Evolutionary conservation across 2,113 vertebrate species (phyloP).

Genomic region (Brachyhypopomus gauderio): DNA sequence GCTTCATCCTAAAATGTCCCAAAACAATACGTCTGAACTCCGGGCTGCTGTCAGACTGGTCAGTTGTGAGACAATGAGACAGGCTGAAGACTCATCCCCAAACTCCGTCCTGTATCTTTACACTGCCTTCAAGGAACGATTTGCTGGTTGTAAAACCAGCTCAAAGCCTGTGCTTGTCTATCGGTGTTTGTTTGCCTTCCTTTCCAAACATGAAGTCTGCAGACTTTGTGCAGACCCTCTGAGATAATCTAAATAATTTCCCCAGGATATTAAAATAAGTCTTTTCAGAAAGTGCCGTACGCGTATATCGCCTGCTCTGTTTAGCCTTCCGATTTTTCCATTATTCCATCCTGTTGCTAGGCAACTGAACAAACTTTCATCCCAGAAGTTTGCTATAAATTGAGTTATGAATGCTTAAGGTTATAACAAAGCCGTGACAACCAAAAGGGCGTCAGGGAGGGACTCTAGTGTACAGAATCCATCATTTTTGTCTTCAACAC

Average conservation of each 20-base stretch:
- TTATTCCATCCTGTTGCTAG: neutral
- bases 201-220: neutral
- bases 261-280: neutral
- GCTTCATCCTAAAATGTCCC: too few species aligned
- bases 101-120: too few species aligned
- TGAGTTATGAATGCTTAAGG: neutral
- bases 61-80: too few species aligned
- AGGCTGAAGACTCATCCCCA: too few species aligned
- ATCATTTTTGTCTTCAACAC: neutral
- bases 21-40: too few species aligned
- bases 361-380: conserved; percentile 8
- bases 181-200: neutral
- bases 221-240: neutral
- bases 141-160: too few species aligned
- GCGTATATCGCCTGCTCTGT: neutral
- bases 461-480: neutral
- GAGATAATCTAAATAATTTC: neutral
- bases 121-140: too few species aligned
- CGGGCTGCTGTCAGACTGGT: too few species aligned
- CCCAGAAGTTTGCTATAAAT: conserved; percentile 15
- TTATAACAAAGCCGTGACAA: neutral
- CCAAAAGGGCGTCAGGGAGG: neutral
- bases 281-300: neutral
- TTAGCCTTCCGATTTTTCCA: neutral
- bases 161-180: too few species aligned